Evolutionary conservation across 2,113 vertebrate genomes (phyloP), one percentile per base, ranked within the genome.

Genomic region (Eurypyga helias): DNA sequence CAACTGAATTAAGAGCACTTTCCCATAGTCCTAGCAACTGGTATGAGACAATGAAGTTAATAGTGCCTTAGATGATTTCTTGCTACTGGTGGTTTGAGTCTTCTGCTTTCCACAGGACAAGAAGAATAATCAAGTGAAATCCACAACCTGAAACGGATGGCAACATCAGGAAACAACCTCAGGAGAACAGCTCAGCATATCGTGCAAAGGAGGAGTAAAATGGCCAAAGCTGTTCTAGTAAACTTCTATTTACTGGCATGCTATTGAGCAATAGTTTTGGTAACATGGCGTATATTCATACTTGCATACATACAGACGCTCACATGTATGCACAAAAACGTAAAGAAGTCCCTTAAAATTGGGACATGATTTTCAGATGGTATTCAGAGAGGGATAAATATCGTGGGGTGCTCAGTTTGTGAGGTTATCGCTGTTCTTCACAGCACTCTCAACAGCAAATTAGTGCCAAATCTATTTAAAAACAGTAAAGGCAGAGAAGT

Each of bases 391-490:
- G 20, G 36, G 36, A 87, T 87, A 91, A 81, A 80, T 58, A 60
- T 48, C 52, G 25, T 65, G 29, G 62, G 84, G 34, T 45, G 3
- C 80, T 87, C 57, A 57, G 20, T 87, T 77, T 73, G 54, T 87
- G 57, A 82, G 65, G 89, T 77, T 94, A 89, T 58, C 2, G 3
- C 67, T 87, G 20, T 51, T 71, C 92, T 95, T 84, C 73, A 87
- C 45, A 90, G 71, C 57, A 70, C 34, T 10, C 72, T 89, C 69
- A 95, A 65, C n/a, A 91, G 79, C 87, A 92, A 25, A 23, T 83
- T 70, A 62, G 72, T 93, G 91, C 73, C 76, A 97, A 76, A 92
- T 95, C 96, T 96, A 97, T 97, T 97, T 97, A 94, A 97, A 97
- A 96, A 92, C 93, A 90, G 83, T 91, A 89, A 92, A 84, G 87